Evolutionary conservation across 2,797 vertebrate species (phyloP), one percentile per base, ranked within the genome.

Genomic region (Platyrinchus mystaceus): DNA sequence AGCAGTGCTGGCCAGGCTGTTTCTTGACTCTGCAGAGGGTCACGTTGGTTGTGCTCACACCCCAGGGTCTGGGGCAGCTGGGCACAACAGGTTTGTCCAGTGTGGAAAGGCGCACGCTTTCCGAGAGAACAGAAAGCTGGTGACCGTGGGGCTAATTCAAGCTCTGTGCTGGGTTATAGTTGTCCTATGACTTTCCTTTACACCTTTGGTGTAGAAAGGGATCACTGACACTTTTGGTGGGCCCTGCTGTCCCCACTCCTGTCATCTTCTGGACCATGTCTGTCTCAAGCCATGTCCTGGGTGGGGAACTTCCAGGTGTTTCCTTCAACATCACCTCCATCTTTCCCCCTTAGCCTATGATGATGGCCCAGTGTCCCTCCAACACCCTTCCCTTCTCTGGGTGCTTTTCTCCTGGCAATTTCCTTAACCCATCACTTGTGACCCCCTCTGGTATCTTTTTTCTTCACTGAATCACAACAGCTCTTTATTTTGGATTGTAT

Each of bases 1-100:
- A 70, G 37, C 0, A 1, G 15, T 21, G 37, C 21, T 44, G 44
- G 27, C 37, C 44, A 26, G 17, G 30, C 27, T 70, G 21, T 41
- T 58, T 2, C 20, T 8, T 44, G 50, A 10, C 41, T 9, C 44
- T 32, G 26, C 36, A n/a, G 39, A 50, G 14, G 14, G 18, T 67
- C 77, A 6, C 0, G 0, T 14, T 79, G 37, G 18, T 18, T 1
- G 1, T 63, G 30, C 16, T 78, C 37, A 15, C 23, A 56, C 27
- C 30, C 9, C 8, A 14, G 16, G 10, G 2, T 26, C 13, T 56
- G 63, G 30, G n/a, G 9, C 56, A 37, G 34, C 56, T 18, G 34
- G 16, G 7, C 21, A 58, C 34, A 60, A 37, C 58, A 36, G 26
- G 9, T 63, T 70, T 68, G 27, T 53, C 58, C 1, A 0, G 1